A percentile compares a stretch with the other conserved stretches of the same genome.
phyloP scores from a whole-genome alignment of 2,797 vertebrate species.

The Macroramphosus scolopax region DNA sequence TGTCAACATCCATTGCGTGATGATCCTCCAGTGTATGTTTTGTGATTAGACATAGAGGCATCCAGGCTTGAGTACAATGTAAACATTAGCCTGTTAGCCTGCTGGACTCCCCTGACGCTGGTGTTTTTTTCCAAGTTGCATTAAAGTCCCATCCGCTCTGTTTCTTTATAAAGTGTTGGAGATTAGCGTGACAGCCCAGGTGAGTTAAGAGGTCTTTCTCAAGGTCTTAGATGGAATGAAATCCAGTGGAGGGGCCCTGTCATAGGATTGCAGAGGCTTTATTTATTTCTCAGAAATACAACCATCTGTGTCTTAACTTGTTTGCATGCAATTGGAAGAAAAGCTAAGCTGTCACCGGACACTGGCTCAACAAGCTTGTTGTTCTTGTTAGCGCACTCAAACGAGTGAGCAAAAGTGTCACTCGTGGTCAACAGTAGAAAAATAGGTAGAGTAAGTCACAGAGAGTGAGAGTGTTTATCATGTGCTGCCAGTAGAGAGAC shows the following conservation, averaged over 20 bases:
- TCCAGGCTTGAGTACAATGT: constrained; percentile 1
- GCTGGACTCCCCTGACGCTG: not conserved
- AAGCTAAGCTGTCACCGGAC: constrained; percentile 5
- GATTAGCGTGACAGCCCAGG: not conserved
- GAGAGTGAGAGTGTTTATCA: constrained; percentile 50
- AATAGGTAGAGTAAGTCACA: constrained; percentile 20
- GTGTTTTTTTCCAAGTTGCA: constrained; percentile 10
- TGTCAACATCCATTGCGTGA: too few relatives aligned
- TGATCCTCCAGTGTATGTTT: too few relatives aligned
- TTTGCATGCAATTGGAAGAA: too few relatives aligned
- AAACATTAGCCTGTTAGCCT: constrained; percentile 11
- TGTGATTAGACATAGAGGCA: too few relatives aligned
- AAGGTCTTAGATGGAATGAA: constrained; percentile 1
- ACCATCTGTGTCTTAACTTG: too few relatives aligned
- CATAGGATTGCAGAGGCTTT: constrained; percentile 9
- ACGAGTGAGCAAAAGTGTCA: constrained; percentile 9
- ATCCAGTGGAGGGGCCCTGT: not conserved
- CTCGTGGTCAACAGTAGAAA: constrained; percentile 18
- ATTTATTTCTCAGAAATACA: constrained; percentile 31
- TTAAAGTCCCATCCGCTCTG: too few relatives aligned
- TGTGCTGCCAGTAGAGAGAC: constrained; percentile 41
- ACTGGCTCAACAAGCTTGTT: constrained; percentile 2
- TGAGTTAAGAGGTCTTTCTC: constrained; percentile 4
- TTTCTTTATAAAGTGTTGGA: constrained; percentile 20
- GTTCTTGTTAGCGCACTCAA: constrained; percentile 5